Evolutionary conservation across 2,888 invertebrate genomes (phyloP), one percentile per base, ranked within the genome.

Genomic region (Microplitis manilae): DNA sequence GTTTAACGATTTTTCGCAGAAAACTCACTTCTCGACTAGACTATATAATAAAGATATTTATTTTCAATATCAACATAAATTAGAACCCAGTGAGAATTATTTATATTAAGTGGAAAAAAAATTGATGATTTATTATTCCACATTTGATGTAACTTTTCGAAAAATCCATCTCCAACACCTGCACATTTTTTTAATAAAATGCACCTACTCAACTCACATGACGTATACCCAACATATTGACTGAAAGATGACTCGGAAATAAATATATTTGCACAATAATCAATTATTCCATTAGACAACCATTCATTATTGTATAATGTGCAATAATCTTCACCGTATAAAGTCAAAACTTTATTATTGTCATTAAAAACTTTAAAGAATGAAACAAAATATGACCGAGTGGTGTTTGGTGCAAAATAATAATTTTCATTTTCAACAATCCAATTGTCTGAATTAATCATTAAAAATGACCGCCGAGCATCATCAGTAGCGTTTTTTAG

Each of bases 301-400:
- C 6, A 67, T 62, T 68, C n/a, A 74, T 59, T 74, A 62, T 61
- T 30, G n/a, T 15, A 71, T 6, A 41, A 50, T 50, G 7, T 50
- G 9, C 6, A 50, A 50, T 50, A 50, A 50, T 50, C 41, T 50
- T 50, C 41, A 4, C 41, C 1, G 17, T 20, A 17, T 17, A 17
- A 20, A 20, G 1, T 20, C 20, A 20, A 20, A 20, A 20, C 20
- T 20, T n/a, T n/a, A 20, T 20, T 20, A 20, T 20, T 20, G 20
- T 7, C 41, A 50, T 50, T 50, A 50, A 50, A 9, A 9, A 50
- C 1, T 50, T 50, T 50, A 50, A 9, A 2, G 9, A 4, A 2
- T 9, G 1, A 7, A 50, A 9, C 9, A 7, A 9, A 50, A 50
- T 50, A 20, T 20, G 2, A 0, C 41, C 41, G 8, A 9, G 9